These are phyloP conservation scores for Orthonychiurus folsomi DNA, from an alignment of 2,888 invertebrate species.

Conservation along the genomic window DNA sequence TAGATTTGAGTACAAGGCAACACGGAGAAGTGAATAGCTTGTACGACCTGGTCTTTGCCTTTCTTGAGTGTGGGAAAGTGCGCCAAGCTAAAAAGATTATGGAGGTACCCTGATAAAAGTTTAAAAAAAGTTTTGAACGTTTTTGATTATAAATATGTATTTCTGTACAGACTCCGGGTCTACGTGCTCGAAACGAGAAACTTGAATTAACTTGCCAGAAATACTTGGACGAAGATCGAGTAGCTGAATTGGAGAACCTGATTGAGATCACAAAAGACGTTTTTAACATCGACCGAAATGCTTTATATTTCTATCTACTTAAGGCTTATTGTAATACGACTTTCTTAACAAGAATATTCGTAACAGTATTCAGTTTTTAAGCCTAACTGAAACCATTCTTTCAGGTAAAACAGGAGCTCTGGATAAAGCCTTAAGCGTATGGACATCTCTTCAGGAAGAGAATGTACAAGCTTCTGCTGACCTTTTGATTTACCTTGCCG, in stretches of 20 bases:
- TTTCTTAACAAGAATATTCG: not conserved
- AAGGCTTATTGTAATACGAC: conserved; percentile 54
- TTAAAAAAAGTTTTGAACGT: conserved; percentile 10
- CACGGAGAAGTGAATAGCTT: conserved; percentile 76
- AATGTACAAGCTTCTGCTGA: conserved; percentile 59
- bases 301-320: conserved; percentile 66
- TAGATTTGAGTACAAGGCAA: conserved; percentile 66
- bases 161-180: conserved; percentile 62
- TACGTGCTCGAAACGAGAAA: conserved; percentile 58
- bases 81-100: conserved; percentile 73
- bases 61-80: conserved; percentile 69
- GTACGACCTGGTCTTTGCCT: conserved; percentile 71
- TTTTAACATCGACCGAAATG: conserved; percentile 62
- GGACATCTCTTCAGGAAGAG: conserved; percentile 80
- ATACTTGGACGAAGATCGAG: conserved; percentile 53
- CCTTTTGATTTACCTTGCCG: conserved; percentile 58
- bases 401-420: conserved; percentile 58
- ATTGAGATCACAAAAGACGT: conserved; percentile 68
- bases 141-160: conserved; percentile 12
- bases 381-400: not conserved
- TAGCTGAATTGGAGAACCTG: conserved; percentile 63
- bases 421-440: conserved; percentile 65
- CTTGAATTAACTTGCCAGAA: conserved; percentile 56
- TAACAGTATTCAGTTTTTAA: conserved; percentile 6
- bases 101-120: conserved; percentile 53